phyloP scores from a whole-genome alignment of 2,113 vertebrate species.

The Etia nguti region DNA sequence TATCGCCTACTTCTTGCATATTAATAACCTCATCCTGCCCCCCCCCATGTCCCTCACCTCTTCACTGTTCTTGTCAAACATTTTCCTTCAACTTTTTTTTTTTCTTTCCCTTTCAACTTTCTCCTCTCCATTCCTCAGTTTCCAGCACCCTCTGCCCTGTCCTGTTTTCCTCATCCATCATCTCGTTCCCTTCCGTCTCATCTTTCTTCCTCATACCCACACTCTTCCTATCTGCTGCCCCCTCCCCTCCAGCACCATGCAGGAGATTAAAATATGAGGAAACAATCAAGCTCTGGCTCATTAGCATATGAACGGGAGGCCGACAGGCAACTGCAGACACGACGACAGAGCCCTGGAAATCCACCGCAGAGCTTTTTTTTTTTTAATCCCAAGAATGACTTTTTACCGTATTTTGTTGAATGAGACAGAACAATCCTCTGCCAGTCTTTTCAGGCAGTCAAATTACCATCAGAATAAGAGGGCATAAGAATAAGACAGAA shows the following conservation, averaged over 20 bases:
- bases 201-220: slow-evolving; percentile 16
- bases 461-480: slow-evolving; percentile 77
- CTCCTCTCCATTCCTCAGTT: background rate
- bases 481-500: slow-evolving; percentile 50
- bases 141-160: background rate
- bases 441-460: slow-evolving; percentile 63
- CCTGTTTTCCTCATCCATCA: slow-evolving; percentile 15
- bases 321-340: slow-evolving; percentile 45
- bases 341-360: slow-evolving; percentile 65
- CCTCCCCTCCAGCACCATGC: slow-evolving; percentile 19
- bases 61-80: slow-evolving; percentile 8
- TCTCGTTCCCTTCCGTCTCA: slow-evolving; percentile 25
- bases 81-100: background rate
- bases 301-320: slow-evolving; percentile 75
- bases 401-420: slow-evolving; percentile 72
- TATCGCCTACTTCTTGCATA: slow-evolving; percentile 17
- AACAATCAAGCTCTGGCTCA: slow-evolving; percentile 72
- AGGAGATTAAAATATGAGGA: slow-evolving; percentile 77
- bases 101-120: background rate
- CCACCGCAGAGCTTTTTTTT: slow-evolving; percentile 43
- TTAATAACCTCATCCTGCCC: slow-evolving; percentile 22
- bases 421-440: slow-evolving; percentile 62
- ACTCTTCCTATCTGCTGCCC: background rate
- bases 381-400: slow-evolving; percentile 70
- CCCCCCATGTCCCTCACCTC: background rate